Base-by-base conservation (phyloP, 2,888 invertebrate genomes). In the Andrena dorsata region DNA sequence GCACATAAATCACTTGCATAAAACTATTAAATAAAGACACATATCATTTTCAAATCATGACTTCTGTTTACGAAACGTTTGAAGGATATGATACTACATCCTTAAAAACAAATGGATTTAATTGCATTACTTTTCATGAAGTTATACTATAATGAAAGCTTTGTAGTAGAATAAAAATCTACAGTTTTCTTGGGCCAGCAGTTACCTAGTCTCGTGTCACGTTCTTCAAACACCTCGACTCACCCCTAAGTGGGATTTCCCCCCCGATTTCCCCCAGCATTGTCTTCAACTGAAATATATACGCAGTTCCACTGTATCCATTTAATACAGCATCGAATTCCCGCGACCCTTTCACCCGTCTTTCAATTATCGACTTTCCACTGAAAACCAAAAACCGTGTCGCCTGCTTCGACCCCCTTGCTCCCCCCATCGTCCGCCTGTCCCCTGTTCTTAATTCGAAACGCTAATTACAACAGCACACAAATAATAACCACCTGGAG, bases 211-310 rank as follows among this genome's bases (percentile, higher is more conserved):
- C 32, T 3, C 16, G 16, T 10, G 13, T 26, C 41, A 41, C 13
- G 41, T n/a, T n/a, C 1, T 49, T n/a, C 49, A 13, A 4, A 13
- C 10, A 0, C 16, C 20, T n/a, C 28, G 6, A 28, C 53, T 13
- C n/a, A 28, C 26, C 28, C 35, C 6, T 47, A 60, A 47, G 23
- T n/a, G n/a, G n/a, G n/a, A n/a, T n/a, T n/a, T n/a, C n/a, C 41
- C 53, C n/a, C 41, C n/a, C n/a, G 60, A 47, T 70, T 47, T 47
- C 26, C 32, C 20, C n/a, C n/a, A 13, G 32, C 28, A 60, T 41
- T 60, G 28, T 41, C 32, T 8, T 10, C n/a, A 20, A 28, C 53
- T 41, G 64, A 64, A 73, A 64, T n/a, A 28, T 61, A 28, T 20
- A 41, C 63, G 26, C 35, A 13, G 13, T 73, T 28, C 41, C 28